These are phyloP conservation scores for Oeneis ivallda DNA, from an alignment of 2,888 invertebrate species.

Conservation along the genomic window DNA sequence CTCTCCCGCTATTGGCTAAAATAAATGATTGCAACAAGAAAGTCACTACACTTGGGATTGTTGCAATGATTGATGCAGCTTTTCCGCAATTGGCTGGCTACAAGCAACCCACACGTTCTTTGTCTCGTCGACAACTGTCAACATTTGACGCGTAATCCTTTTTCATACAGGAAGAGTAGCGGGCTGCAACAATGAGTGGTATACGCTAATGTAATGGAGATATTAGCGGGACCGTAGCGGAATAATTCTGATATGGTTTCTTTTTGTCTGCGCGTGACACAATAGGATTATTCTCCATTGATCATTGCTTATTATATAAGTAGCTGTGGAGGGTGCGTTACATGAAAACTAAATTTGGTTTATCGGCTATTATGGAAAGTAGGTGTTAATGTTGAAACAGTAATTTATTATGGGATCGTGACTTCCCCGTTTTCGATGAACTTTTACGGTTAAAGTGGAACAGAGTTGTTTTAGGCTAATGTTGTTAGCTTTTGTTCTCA, in stretches of 20 bases:
- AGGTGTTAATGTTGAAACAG: slow-evolving; percentile 78
- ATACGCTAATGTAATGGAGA: slow-evolving; percentile 77
- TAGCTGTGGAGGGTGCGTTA: slow-evolving; percentile 76
- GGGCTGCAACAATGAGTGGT: slow-evolving; percentile 51
- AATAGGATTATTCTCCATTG: slow-evolving; percentile 81
- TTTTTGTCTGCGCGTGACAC: slow-evolving; percentile 72
- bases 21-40: too few relatives aligned
- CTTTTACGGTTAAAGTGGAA: slow-evolving; percentile 52
- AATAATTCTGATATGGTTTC: slow-evolving; percentile 79
- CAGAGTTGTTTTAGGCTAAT: slow-evolving; percentile 24
- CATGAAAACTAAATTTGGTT: slow-evolving; percentile 82
- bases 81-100: too few relatives aligned
- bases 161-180: slow-evolving; percentile 44
- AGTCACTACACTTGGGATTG: too few relatives aligned
- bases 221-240: slow-evolving; percentile 78
- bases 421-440: slow-evolving; percentile 64
- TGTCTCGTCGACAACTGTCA: slow-evolving; percentile 77
- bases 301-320: slow-evolving; percentile 81
- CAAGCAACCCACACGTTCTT: slow-evolving; percentile 57
- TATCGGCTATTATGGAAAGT: slow-evolving; percentile 82
- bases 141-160: slow-evolving; percentile 75
- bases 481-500: slow-evolving; percentile 21
- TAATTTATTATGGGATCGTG: slow-evolving; percentile 77
- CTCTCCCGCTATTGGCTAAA: too few relatives aligned
- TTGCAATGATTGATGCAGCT: too few relatives aligned